Conservation (phyloP, 2,888 invertebrate species). For the Ophonus ardosiacus region DNA sequence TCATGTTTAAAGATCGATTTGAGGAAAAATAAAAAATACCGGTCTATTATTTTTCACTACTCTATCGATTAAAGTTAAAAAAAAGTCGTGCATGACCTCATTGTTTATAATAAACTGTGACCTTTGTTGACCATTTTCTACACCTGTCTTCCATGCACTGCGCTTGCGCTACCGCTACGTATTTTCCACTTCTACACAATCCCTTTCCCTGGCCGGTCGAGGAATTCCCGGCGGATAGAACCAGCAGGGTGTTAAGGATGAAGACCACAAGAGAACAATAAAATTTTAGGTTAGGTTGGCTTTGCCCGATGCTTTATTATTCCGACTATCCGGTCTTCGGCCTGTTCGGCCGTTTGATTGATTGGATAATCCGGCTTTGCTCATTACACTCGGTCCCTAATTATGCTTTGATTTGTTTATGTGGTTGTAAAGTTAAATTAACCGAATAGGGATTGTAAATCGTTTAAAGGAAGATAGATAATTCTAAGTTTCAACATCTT, state of each 20-base stretch:
- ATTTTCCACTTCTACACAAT: neutral
- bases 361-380: neutral
- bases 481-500: too few relatives aligned
- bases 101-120: too few relatives aligned
- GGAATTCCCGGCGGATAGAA: slow-evolving; percentile 45
- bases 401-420: neutral
- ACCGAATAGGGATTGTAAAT: neutral
- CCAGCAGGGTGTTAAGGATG: slow-evolving; percentile 56
- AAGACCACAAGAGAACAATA: slow-evolving; percentile 58
- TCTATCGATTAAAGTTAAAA: too few relatives aligned
- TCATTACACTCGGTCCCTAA: neutral
- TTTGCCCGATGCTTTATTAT: slow-evolving; percentile 45
- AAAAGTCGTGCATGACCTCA: too few relatives aligned
- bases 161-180: neutral
- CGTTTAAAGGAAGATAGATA: neutral
- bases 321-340: neutral
- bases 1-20: too few relatives aligned
- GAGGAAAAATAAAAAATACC: too few relatives aligned
- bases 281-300: slow-evolving; percentile 55
- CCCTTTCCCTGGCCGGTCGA: neutral
- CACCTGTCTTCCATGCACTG: too few relatives aligned
- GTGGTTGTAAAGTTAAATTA: neutral
- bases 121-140: too few relatives aligned
- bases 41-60: too few relatives aligned
- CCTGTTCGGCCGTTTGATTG: slow-evolving; percentile 1